A percentile compares a stretch with the other conserved stretches of the same genome.
phyloP scores from a whole-genome alignment of 2,113 vertebrate genomes.

The Sisor rabdophorus region DNA sequence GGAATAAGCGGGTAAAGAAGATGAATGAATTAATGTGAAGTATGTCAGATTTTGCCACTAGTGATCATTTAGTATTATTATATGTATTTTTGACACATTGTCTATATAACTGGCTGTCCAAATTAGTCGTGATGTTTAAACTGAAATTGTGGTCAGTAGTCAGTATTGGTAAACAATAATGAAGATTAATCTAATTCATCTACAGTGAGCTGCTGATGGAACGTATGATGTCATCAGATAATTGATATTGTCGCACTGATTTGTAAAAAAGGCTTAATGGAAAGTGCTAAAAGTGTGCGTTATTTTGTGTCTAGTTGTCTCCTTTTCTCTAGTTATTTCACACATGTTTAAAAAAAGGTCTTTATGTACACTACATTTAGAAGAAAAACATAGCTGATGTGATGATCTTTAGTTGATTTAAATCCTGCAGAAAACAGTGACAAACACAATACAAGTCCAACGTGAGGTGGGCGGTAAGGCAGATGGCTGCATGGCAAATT shows the following conservation, averaged over 20 bases:
- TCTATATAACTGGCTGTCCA: background rate
- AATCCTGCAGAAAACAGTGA: conserved; percentile 7
- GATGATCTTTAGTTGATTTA: background rate
- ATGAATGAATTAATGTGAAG: no score
- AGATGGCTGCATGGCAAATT: conserved; percentile 29
- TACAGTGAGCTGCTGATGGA: background rate
- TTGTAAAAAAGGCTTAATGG: background rate
- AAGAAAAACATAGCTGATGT: no score
- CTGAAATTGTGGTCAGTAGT: background rate
- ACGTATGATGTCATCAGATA: background rate
- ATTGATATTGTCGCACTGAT: no score
- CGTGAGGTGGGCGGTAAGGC: conserved; percentile 13
- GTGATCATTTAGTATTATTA: background rate
- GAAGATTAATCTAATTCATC: background rate
- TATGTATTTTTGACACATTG: background rate
- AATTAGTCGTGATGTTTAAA: background rate
- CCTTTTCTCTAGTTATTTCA: background rate
- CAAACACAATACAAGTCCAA: conserved; percentile 12
- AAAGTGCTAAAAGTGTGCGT: background rate
- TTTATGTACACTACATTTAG: background rate
- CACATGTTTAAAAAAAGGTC: background rate
- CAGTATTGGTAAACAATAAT: background rate
- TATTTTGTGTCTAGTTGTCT: background rate
- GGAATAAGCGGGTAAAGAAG: no score
- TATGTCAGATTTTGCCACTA: background rate